A percentile compares a stretch with the other conserved stretches of the same genome.
phyloP scores from a whole-genome alignment of 2,888 invertebrate species.

The Helleia helle region DNA sequence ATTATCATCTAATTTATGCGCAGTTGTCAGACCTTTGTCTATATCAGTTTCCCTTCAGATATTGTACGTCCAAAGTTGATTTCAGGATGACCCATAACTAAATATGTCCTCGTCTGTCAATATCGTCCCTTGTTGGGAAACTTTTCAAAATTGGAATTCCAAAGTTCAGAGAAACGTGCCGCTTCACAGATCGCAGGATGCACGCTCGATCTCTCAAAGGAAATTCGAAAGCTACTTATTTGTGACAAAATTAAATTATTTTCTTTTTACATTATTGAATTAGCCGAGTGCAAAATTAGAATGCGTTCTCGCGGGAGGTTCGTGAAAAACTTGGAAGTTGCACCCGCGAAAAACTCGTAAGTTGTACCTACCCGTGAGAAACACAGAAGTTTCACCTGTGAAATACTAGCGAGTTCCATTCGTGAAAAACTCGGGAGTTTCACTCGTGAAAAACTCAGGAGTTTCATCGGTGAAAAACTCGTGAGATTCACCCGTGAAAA shows the following conservation, averaged over 20 bases:
- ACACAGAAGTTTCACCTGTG: too few species aligned
- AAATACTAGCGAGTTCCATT: too few species aligned
- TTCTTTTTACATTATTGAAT: constrained; percentile 60
- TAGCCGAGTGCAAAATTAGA: constrained; percentile 57
- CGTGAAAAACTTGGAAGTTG: too few species aligned
- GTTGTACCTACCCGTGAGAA: too few species aligned
- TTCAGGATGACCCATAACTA: constrained; percentile 15
- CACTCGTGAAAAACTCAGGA: too few species aligned
- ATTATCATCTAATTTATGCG: neutral
- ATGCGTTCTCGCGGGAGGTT: too few species aligned
- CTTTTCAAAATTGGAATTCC: constrained; percentile 74
- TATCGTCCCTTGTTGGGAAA: constrained; percentile 65
- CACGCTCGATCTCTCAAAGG: constrained; percentile 68
- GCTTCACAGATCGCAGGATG: constrained; percentile 47
- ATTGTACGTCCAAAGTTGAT: neutral
- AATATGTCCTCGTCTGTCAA: constrained; percentile 65
- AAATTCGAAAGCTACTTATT: constrained; percentile 64
- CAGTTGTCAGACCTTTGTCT: constrained; percentile 7
- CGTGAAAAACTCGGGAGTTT: too few species aligned
- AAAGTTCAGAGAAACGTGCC: constrained; percentile 64
- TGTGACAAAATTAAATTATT: constrained; percentile 56
- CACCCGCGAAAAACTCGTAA: too few species aligned
- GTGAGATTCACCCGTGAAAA: neutral
- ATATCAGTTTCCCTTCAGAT: neutral
- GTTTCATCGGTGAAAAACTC: too few species aligned